phyloP scores from a whole-genome alignment of 2,888 invertebrate species.

The Sesia bembeciformis region DNA sequence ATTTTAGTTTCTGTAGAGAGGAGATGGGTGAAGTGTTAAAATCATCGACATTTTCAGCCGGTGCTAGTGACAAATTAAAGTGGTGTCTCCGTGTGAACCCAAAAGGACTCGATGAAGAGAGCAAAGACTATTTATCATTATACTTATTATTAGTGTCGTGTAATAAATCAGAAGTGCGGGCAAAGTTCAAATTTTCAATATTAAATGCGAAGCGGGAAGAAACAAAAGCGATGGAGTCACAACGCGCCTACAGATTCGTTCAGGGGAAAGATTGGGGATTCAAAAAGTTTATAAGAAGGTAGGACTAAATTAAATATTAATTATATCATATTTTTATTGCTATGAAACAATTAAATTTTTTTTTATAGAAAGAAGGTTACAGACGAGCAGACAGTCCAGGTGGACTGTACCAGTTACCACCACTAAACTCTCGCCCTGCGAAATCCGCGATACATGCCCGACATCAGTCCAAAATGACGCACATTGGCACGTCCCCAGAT shows the following conservation, averaged over 20 bases:
- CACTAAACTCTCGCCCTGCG: too few relatives aligned
- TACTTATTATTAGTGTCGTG: conserved; percentile 99
- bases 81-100: conserved; percentile 99
- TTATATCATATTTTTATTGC: too few relatives aligned
- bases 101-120: conserved; percentile 99
- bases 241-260: conserved; percentile 98
- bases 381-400: too few relatives aligned
- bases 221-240: conserved; percentile 99
- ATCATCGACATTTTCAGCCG: conserved; percentile 99
- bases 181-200: conserved; percentile 99
- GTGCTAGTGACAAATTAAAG: conserved; percentile 99
- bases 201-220: conserved; percentile 99
- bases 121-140: conserved; percentile 99
- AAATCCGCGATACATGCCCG: too few relatives aligned
- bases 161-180: conserved; percentile 99
- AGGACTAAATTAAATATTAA: conserved; percentile 15
- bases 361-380: too few relatives aligned
- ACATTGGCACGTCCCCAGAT: too few relatives aligned
- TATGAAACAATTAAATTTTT: too few relatives aligned
- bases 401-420: too few relatives aligned
- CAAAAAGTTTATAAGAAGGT: conserved; percentile 97
- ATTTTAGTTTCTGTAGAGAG: conserved; percentile 99
- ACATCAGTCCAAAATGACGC: too few relatives aligned
- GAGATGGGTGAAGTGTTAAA: conserved; percentile 99
- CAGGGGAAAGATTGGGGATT: conserved; percentile 99